Base-by-base conservation (phyloP, 2,888 invertebrate species). In the Baccha elongata region DNA sequence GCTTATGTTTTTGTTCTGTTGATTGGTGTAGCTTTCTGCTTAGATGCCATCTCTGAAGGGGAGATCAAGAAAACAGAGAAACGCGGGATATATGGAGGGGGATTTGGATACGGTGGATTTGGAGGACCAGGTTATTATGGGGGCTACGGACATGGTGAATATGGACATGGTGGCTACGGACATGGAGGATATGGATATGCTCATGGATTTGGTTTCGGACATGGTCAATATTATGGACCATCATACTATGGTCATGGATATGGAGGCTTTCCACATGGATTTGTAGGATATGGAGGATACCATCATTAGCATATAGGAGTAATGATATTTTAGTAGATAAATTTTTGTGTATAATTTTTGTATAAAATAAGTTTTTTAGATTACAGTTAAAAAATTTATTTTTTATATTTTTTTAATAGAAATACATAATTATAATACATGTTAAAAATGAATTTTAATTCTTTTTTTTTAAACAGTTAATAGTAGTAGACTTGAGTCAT, bases 31-130 rank as follows among this genome's bases (percentile, higher is more conserved):
- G 53, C 21, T 40, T 13, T 83, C 21, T 55, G 72, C 29, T 17
- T 62, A 2, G 17, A 72, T 23, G 44, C 21, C 3, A 37, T 15
- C n/a, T 50, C 55, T 1, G 78, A 73, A 2, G 67, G 68, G 11
- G 83, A 83, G 32, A 73, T 29, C n/a, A 84, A 84, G 52, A 76
- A 73, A 37, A 84, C 84, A 10, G 84, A 84, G 48, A 84, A 84
- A 50, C 81, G 84, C 2, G 84, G 84, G 15, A 73, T 76, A 3
- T 81, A 81, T 19, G 80, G 84, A 21, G 83, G n/a, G n/a, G 32
- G 58, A 7, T 19, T 37, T 5, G 55, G 55, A 1, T 11, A 35
- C 13, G 53, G 52, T n/a, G n/a, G 29, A 32, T 40, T 13, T 40
- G 67, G 67, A 15, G 29, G 29, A 7, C 29, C 29, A 32, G 29